phyloP scores from a whole-genome alignment of 2,888 invertebrate species.

The Athrips mouffetella region DNA sequence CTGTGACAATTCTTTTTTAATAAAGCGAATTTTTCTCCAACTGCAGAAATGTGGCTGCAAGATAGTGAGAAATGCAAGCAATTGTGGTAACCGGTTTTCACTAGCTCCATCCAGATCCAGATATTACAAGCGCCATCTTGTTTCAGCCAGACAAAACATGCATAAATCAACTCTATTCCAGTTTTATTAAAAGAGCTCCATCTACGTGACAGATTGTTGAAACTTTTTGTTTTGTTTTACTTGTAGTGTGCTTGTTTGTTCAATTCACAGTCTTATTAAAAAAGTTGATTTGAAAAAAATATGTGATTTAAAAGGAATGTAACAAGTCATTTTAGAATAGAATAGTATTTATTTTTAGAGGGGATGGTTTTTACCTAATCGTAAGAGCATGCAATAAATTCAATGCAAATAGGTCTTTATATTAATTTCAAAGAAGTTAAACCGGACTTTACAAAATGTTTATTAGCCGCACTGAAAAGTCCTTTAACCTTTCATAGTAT shows the following conservation, averaged over 20 bases:
- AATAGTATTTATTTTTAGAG: no score
- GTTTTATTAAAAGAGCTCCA: constrained; percentile 57
- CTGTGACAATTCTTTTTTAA: constrained; percentile 30
- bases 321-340: not conserved
- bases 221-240: constrained; percentile 21
- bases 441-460: not conserved
- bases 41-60: constrained; percentile 41
- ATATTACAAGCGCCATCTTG: constrained; percentile 62
- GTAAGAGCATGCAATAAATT: no score
- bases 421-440: no score
- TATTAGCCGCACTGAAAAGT: not conserved
- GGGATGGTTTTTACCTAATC: no score
- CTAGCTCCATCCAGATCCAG: constrained; percentile 48
- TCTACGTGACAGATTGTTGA: constrained; percentile 31
- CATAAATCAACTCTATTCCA: constrained; percentile 56
- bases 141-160: constrained; percentile 56
- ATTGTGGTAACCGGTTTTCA: constrained; percentile 42
- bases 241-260: constrained; percentile 4
- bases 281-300: constrained; percentile 2
- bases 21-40: constrained; percentile 41
- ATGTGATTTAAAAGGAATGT: not conserved
- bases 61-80: constrained; percentile 50
- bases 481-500: constrained; percentile 15
- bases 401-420: no score
- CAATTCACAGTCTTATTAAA: constrained; percentile 12